These are phyloP conservation scores for Melanotaenia boesemani DNA, from an alignment of 2,797 vertebrate species.

Conservation along the genomic window DNA sequence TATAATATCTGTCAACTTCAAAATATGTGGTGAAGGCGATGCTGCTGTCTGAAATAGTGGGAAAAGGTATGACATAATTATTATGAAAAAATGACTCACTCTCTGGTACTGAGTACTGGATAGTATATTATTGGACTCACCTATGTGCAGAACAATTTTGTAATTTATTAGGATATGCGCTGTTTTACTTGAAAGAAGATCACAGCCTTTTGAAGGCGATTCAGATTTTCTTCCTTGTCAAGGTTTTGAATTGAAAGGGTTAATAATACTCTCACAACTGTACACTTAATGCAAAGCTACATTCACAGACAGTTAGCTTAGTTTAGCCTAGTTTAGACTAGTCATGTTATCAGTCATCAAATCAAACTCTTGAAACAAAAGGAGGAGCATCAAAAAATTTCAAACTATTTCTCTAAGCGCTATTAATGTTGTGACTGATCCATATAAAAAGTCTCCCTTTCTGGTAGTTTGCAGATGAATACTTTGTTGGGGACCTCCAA, in stretches of 20 bases:
- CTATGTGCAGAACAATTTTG: neutral
- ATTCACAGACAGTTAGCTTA: neutral
- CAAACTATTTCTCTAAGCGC: neutral
- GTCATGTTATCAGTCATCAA: neutral
- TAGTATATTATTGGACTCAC: neutral
- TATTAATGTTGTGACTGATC: neutral
- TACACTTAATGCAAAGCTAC: neutral
- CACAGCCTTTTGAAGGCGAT: neutral
- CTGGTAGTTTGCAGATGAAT: neutral
- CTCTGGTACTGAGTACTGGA: neutral
- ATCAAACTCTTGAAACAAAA: neutral
- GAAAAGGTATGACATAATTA: neutral
- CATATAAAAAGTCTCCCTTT: neutral
- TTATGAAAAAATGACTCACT: neutral
- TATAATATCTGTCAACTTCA: constrained; percentile 59
- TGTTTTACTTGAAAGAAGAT: neutral
- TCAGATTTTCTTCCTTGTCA: neutral
- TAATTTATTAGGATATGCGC: neutral
- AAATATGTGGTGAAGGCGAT: constrained; percentile 21
- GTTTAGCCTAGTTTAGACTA: neutral
- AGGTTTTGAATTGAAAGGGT: neutral
- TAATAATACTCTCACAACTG: neutral
- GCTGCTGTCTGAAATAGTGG: constrained; percentile 6
- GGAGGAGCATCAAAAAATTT: no score
- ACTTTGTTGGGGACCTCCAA: neutral